A percentile compares a stretch with the other conserved stretches of the same genome.
Conservation (phyloP, 2,113 vertebrate genomes). For the Leuciscus idus region DNA sequence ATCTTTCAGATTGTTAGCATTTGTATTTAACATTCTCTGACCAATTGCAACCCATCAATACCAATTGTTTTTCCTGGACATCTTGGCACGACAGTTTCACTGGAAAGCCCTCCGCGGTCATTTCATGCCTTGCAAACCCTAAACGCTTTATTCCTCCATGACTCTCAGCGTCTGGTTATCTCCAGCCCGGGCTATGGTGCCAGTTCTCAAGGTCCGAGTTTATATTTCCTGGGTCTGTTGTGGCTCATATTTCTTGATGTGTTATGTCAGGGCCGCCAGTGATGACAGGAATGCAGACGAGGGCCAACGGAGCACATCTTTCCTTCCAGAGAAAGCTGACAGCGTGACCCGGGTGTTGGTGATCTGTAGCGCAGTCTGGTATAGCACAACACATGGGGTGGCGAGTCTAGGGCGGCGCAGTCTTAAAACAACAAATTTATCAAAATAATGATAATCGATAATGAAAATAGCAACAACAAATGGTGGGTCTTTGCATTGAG, state of each 20-base stretch:
- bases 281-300: constrained; percentile 53
- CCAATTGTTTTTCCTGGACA: neutral
- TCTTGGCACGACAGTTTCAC: constrained; percentile 7
- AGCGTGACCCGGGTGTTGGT: neutral
- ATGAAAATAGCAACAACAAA: neutral
- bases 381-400: neutral
- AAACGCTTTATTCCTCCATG: constrained; percentile 27
- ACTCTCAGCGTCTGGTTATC: constrained; percentile 4
- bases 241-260: constrained; percentile 47
- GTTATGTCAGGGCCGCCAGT: constrained; percentile 50
- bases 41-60: neutral
- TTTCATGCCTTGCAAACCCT: constrained; percentile 50
- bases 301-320: constrained; percentile 4
- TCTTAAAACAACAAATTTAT: neutral
- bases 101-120: constrained; percentile 24
- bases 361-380: neutral
- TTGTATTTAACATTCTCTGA: constrained; percentile 12
- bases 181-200: constrained; percentile 7
- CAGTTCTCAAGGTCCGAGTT: constrained; percentile 24
- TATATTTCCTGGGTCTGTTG: constrained; percentile 25
- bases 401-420: neutral
- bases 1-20: neutral
- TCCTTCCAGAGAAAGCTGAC: constrained; percentile 32
- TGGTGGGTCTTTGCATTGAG: neutral
- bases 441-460: neutral